Conservation (phyloP, 2,113 vertebrate species). For the Pomatorhinus ruficollis region DNA sequence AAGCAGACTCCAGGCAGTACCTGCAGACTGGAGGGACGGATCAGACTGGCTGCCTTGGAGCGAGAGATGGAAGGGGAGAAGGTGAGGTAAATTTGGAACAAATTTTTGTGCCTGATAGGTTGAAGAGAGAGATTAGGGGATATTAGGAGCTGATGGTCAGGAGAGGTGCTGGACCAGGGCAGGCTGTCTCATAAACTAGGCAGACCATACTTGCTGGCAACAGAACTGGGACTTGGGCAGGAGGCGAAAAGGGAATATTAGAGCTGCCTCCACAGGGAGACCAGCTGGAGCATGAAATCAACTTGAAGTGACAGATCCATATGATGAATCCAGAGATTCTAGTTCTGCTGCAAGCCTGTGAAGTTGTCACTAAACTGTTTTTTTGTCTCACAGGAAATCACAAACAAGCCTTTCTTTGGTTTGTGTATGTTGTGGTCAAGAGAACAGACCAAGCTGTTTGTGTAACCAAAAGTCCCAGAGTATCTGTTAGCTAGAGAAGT, state of each 20-base stretch:
- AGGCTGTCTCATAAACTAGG: not conserved
- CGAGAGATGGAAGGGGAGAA: not conserved
- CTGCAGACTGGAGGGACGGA: not conserved
- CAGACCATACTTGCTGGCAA: not conserved
- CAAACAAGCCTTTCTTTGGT: not conserved
- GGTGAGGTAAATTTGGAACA: not conserved
- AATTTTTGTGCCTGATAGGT: not conserved
- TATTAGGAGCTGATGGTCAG: not conserved
- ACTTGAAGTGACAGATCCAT: not conserved
- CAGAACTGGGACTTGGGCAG: not conserved
- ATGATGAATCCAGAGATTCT: not conserved
- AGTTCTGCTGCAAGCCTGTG: not conserved
- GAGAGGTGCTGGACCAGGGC: not conserved
- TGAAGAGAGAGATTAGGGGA: not conserved
- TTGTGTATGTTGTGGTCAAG: not conserved
- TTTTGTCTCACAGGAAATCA: not conserved
- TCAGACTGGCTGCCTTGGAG: not conserved
- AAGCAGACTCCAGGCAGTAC: not conserved
- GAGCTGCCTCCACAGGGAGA: not conserved
- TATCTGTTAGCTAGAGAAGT: not conserved
- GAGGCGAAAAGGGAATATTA: not conserved
- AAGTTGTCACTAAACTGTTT: not conserved
- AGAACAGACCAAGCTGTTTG: not conserved
- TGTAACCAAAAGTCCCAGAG: not conserved
- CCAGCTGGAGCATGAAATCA: not conserved